Percentiles rank a stretch among this genome's conserved stretches.
Conservation (phyloP, 2,113 vertebrate genomes). For the Pterocles orientalis region DNA sequence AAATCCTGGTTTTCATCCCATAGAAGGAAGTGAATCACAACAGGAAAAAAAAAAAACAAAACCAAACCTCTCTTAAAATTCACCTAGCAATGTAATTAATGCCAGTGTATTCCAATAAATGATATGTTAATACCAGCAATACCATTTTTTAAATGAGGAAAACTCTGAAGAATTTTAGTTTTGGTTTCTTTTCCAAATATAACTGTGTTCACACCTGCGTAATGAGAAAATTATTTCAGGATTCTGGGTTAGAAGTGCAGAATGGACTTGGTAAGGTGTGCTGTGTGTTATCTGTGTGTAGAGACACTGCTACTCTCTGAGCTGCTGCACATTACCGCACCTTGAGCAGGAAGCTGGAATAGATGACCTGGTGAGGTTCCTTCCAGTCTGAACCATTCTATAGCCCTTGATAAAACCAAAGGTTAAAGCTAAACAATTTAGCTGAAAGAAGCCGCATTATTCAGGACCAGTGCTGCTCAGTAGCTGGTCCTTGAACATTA, state of each 20-base stretch:
- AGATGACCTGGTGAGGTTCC: background rate
- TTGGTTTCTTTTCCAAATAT: background rate
- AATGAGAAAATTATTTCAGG: background rate
- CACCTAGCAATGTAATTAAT: conserved; percentile 49
- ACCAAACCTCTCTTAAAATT: background rate
- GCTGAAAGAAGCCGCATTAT: background rate
- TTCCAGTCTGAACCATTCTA: background rate
- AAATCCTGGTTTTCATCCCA: background rate
- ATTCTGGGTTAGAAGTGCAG: background rate
- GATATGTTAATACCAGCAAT: background rate
- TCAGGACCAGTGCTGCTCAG: background rate
- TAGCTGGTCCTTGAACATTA: background rate
- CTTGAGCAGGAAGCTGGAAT: background rate
- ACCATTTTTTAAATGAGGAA: background rate
- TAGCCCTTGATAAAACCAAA: background rate
- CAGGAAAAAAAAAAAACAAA: background rate
- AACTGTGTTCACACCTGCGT: background rate
- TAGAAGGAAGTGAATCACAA: background rate
- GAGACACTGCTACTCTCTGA: rapidly evolving
- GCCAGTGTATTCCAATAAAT: background rate
- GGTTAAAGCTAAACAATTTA: background rate
- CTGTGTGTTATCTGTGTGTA: rapidly evolving
- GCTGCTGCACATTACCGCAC: background rate
- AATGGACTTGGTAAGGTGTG: background rate
- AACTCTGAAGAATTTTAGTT: background rate